Base-by-base conservation (phyloP, 1,140 invertebrate species). In the Metaphire vulgaris region DNA sequence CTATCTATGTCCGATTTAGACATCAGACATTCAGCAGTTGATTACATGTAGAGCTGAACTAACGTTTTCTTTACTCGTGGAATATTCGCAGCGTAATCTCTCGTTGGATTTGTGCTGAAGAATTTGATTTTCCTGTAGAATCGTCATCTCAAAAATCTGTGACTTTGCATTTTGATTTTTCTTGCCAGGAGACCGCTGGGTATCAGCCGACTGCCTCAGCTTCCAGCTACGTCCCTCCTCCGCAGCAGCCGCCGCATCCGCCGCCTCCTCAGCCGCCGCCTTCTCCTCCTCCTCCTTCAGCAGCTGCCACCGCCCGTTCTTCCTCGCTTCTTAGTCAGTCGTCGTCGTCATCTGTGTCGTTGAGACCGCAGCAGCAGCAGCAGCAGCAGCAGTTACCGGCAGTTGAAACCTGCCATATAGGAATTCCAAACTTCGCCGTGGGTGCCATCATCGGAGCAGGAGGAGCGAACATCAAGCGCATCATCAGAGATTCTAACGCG, bases 401-500 rank as follows among this genome's bases (percentile, higher is more conserved):
- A 6, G 21, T 56, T 56, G 41, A 56, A 21, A 56, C 41, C 6
- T 73, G 82, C 75, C 80, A 98, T 74, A 98, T 97, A 88, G 83
- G 66, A 15, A 96, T 99, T 87, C 97, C 97, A 32, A 97, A 97
- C 83, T 94, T 93, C 83, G 94, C 95, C 72, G 96, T 98, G 26
- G 97, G 97, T 68, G 96, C 96, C 70, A 95, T 98, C 68, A 98
- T 99, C 81, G 97, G 97, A 74, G 96, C 95, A 16, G 98, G 95
- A 83, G 96, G 96, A 33, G 92, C 92, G 1, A 93, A 98, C 85
- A 98, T 98, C 80, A 91, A 96, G 78, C 97, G 96, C 85, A 97
- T 98, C 79, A 99, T 98, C 82, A 91, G 94, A 81, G 94, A 96
- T 85, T 97, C 95, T 79, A 94, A 93, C 78, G 96, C 96, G 69